Conservation (phyloP, 2,797 vertebrate species). For the Dipus sagitta region DNA sequence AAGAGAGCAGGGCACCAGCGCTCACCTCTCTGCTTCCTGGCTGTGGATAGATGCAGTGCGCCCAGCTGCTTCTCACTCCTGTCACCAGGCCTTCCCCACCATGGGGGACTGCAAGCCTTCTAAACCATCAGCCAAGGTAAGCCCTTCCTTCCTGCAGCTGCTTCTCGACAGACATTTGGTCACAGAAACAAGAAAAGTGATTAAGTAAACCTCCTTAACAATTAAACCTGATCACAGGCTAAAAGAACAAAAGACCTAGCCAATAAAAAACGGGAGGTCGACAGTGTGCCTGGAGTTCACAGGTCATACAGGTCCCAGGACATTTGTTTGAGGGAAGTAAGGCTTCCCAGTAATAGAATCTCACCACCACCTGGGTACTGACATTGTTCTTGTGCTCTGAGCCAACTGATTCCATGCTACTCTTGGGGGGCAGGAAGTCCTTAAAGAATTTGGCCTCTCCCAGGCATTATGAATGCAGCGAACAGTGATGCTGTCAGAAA, state of each 20-base stretch:
- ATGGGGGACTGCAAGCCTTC: neutral
- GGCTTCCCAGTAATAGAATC: neutral
- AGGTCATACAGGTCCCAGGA: neutral
- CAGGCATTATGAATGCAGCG: constrained; percentile 54
- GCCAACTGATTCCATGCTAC: constrained; percentile 61
- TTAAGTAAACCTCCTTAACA: neutral
- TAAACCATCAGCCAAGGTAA: neutral
- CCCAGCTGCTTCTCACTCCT: neutral
- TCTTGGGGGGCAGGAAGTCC: constrained; percentile 75
- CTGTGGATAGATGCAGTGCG: neutral
- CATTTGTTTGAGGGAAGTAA: neutral
- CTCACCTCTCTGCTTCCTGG: neutral
- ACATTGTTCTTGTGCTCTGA: constrained; percentile 54
- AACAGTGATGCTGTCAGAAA: constrained; percentile 71
- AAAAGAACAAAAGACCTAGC: neutral
- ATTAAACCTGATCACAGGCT: neutral
- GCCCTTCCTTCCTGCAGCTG: neutral
- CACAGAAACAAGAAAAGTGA: neutral
- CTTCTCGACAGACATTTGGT: neutral
- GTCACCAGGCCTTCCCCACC: neutral
- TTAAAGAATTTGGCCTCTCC: constrained; percentile 72
- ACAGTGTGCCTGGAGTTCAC: neutral
- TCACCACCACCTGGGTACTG: constrained; percentile 22
- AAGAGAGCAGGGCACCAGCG: neutral
- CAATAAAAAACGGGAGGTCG: neutral